Base-by-base conservation (phyloP, 2,888 invertebrate species). In the Corbicula japonica region DNA sequence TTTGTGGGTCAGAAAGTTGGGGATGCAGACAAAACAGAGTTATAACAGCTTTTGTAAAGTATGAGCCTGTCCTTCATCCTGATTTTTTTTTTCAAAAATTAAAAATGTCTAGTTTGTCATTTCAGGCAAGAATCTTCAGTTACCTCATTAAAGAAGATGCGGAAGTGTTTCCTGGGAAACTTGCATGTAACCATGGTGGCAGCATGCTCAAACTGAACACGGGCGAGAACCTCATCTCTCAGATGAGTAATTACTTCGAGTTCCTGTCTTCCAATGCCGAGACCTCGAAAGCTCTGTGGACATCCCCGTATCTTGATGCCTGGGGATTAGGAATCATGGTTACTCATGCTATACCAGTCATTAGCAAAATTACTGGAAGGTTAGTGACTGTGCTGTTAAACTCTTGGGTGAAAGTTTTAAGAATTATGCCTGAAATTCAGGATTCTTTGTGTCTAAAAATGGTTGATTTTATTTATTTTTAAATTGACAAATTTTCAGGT, bases 291-390 rank as follows among this genome's bases (percentile, higher is more conserved):
- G 93, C 93, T 2, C 80, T 94, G 68, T 94, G 93, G 93, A 94
- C 94, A 1, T 92, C 93, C 5, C 94, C 93, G 0, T 94, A 94
- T 79, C 88, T 94, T 38, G 94, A 94, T 85, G 89, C 92, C 15
- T 93, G 93, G 89, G 93, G 93, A 1, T 85, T 94, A n/a, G 93
- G 93, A 4, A 87, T 94, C n/a, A 93, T 93, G 91, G 91, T 94
- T 41, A 94, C 93, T 0, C 90, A 94, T 83, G 92, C 93, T n/a
- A 89, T 94, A 50, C 93, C 94, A 10, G 91, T 92, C 44, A 88
- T 92, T 38, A 93, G 93, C 77, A 89, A 86, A 30, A 83, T 89
- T 6, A 90, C 89, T 58, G 90, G 90, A 56, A 91, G 89, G 91
- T 92, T 23, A 18, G 50, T 61, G 0, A 61, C 34, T 52, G 8